Evolutionary conservation across 2,113 vertebrate genomes (phyloP).

Genomic region (cat (Felis catus)): DNA sequence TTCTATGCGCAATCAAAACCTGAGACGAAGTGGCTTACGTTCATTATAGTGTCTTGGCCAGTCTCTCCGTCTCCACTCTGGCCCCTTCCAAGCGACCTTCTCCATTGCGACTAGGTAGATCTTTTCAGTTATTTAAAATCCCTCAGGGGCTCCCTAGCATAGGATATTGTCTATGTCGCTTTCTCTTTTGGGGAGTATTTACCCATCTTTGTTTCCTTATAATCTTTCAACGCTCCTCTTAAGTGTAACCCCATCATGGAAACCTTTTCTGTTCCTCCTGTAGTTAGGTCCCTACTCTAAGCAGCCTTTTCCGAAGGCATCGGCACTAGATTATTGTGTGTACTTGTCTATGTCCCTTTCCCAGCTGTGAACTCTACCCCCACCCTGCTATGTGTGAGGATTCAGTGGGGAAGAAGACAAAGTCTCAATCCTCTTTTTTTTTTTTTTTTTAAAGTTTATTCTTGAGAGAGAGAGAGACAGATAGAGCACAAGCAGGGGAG

Average conservation of each 20-base stretch:
- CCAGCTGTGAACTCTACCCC: conserved; percentile 7
- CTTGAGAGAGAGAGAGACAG: no score
- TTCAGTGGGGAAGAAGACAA: neutral
- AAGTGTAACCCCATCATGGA: neutral
- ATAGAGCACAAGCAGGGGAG: no score
- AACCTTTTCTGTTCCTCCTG: neutral
- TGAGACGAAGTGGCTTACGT: conserved; percentile 21
- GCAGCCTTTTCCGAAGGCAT: conserved; percentile 14
- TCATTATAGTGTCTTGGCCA: neutral
- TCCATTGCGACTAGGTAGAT: neutral
- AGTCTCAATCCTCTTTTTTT: conserved; percentile 45
- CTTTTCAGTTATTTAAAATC: conserved; percentile 33
- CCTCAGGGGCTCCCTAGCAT: neutral
- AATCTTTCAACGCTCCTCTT: neutral
- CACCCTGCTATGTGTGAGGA: neutral
- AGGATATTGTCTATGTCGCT: neutral
- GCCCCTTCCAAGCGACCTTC: neutral
- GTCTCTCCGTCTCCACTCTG: neutral
- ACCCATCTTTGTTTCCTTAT: neutral
- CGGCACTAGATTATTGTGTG: neutral
- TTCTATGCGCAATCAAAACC: conserved; percentile 29
- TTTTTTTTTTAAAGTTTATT: no score
- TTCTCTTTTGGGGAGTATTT: neutral
- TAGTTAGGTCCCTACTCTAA: neutral
- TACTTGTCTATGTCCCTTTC: conserved; percentile 40